Conservation (phyloP, 2,797 vertebrate species). For the Erithacus rubecula region DNA sequence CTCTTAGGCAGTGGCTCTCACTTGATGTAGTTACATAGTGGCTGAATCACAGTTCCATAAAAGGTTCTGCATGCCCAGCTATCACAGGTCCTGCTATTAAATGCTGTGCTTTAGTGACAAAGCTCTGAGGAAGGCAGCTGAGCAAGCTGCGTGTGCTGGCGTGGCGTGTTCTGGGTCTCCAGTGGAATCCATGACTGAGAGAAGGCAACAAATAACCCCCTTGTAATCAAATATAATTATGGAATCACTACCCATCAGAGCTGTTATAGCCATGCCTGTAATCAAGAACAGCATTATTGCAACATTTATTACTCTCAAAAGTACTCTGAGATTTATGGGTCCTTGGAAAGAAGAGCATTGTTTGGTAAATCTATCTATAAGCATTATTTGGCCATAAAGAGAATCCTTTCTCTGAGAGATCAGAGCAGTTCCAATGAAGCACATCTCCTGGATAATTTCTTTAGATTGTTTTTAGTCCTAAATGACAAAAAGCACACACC, state of each 20-base stretch:
- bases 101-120: neutral
- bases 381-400: neutral
- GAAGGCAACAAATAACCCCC: slow-evolving; percentile 7
- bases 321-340: neutral
- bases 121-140: slow-evolving; percentile 10
- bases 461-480: neutral
- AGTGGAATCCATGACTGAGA: neutral
- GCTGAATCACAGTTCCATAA: neutral
- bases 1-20: neutral
- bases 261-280: slow-evolving; percentile 8
- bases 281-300: slow-evolving; percentile 32
- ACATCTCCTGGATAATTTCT: neutral
- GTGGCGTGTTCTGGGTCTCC: neutral
- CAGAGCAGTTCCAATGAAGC: neutral
- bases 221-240: slow-evolving; percentile 44
- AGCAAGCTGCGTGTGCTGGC: neutral
- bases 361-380: neutral
- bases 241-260: slow-evolving; percentile 27
- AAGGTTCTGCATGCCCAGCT: rapidly evolving
- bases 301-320: slow-evolving; percentile 23
- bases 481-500: neutral
- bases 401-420: neutral
- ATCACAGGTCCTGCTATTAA: neutral
- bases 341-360: neutral
- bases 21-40: neutral